These are phyloP conservation scores for Hipposideros larvatus DNA, from an alignment of 2,797 vertebrate genomes.

Conservation along the genomic window DNA sequence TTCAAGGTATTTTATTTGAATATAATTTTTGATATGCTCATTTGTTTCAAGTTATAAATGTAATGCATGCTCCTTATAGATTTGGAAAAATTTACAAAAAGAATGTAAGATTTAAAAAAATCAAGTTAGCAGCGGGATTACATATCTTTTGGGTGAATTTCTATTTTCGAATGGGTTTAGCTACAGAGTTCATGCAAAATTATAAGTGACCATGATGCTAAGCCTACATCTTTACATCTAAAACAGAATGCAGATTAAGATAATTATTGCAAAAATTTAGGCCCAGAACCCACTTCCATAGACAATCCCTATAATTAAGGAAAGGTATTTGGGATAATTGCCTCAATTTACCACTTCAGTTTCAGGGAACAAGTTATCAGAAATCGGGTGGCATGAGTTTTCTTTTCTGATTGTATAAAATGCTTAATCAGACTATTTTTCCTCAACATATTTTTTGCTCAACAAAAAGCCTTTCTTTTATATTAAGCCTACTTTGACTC, in stretches of 20 bases:
- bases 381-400: not conserved
- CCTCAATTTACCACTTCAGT: constrained; percentile 36
- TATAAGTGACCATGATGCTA: constrained; percentile 3
- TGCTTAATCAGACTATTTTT: not conserved
- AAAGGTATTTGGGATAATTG: constrained; percentile 39
- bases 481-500: not conserved
- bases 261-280: constrained; percentile 37
- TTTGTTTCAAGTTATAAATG: constrained; percentile 48
- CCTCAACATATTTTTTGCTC: not conserved
- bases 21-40: not conserved
- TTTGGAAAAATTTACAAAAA: not conserved
- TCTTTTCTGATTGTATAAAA: not conserved
- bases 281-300: constrained; percentile 18
- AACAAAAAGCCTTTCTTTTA: not conserved
- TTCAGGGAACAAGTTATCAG: not conserved
- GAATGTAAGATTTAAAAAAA: not conserved
- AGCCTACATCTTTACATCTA: not conserved
- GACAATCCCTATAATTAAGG: constrained; percentile 30
- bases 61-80: not conserved
- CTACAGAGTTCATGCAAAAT: constrained; percentile 20
- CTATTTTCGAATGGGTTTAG: not conserved
- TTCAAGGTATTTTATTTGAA: constrained; percentile 18
- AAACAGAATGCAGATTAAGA: constrained; percentile 41
- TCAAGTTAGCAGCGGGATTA: not conserved
- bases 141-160: not conserved